phyloP scores from a whole-genome alignment of 2,888 invertebrate genomes.

The Malthinus flaveolus region DNA sequence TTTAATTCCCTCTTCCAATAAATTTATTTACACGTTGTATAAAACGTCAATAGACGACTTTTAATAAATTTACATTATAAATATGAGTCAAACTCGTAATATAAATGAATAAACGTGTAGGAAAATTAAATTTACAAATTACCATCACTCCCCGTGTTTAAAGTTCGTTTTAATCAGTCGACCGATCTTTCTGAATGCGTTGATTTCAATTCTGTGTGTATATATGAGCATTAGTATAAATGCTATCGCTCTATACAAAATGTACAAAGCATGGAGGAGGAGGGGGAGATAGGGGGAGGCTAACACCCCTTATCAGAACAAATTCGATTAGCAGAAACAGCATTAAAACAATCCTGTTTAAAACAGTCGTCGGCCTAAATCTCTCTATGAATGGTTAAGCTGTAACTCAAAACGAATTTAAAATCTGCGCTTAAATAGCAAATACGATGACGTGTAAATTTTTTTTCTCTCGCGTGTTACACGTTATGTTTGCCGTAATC shows the following conservation, averaged over 20 bases:
- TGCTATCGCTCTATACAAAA: slow-evolving; percentile 49
- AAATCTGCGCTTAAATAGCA: slow-evolving; percentile 31
- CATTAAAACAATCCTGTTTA: slow-evolving; percentile 64
- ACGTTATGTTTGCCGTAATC: too few species aligned
- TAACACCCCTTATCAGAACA: slow-evolving; percentile 51
- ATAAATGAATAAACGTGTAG: slow-evolving; percentile 24
- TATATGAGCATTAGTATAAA: slow-evolving; percentile 48
- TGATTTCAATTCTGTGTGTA: slow-evolving; percentile 47
- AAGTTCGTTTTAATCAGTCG: slow-evolving; percentile 53
- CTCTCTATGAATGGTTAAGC: slow-evolving; percentile 35
- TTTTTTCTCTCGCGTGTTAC: neutral
- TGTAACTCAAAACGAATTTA: slow-evolving; percentile 38
- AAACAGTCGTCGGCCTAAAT: slow-evolving; percentile 48
- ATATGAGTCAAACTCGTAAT: slow-evolving; percentile 11
- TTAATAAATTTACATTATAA: slow-evolving; percentile 8
- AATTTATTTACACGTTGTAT: neutral
- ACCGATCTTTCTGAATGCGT: slow-evolving; percentile 51
- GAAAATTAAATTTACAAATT: slow-evolving; percentile 46
- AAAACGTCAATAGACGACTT: neutral
- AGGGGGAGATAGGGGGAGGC: slow-evolving; percentile 25
- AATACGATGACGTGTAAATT: slow-evolving; percentile 21
- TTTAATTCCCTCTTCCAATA: neutral
- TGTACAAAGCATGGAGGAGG: slow-evolving; percentile 32
- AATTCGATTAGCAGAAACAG: slow-evolving; percentile 64
- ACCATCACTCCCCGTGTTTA: slow-evolving; percentile 44